phyloP scores from a whole-genome alignment of 2,797 vertebrate species.

The Anguilla megastoma region DNA sequence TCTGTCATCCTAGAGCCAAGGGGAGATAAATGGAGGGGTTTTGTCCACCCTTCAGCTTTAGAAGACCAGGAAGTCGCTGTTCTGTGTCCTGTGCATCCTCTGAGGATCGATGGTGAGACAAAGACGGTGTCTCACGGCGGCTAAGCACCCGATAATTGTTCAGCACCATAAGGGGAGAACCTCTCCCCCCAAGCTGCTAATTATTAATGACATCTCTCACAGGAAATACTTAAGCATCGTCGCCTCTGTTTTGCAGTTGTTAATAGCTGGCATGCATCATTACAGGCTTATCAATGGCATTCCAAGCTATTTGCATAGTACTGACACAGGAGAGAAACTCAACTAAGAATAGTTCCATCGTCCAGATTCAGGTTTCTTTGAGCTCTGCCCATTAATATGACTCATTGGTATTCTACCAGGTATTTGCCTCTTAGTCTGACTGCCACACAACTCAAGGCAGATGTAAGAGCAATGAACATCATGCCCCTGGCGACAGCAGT shows the following conservation, averaged over 20 bases:
- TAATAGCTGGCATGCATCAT: conserved; percentile 24
- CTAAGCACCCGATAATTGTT: conserved; percentile 25
- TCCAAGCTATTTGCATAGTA: conserved; percentile 17
- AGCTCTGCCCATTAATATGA: background rate
- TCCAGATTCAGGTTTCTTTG: background rate
- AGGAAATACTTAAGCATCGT: conserved; percentile 27
- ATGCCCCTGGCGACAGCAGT: background rate
- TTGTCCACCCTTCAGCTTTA: background rate
- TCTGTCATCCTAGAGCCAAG: background rate
- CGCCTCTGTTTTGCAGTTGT: conserved; percentile 7
- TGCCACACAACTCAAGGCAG: conserved; percentile 14
- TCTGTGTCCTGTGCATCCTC: background rate
- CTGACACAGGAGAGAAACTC: conserved; percentile 22
- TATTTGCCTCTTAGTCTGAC: background rate
- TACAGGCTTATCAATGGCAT: conserved; percentile 30
- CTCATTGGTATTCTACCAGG: background rate
- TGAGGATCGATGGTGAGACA: conserved; percentile 14
- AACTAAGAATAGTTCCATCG: background rate
- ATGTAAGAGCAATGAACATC: conserved; percentile 17
- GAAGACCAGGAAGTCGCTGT: background rate
- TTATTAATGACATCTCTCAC: conserved; percentile 27
- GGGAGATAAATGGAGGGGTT: background rate
- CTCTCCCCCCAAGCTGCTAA: conserved; percentile 24
- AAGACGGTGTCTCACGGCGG: background rate
- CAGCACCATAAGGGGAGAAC: background rate